Percentiles rank a stretch among this genome's conserved stretches.
Evolutionary conservation across 2,113 vertebrate genomes (phyloP).

Genomic region (Scatophagus argus): DNA sequence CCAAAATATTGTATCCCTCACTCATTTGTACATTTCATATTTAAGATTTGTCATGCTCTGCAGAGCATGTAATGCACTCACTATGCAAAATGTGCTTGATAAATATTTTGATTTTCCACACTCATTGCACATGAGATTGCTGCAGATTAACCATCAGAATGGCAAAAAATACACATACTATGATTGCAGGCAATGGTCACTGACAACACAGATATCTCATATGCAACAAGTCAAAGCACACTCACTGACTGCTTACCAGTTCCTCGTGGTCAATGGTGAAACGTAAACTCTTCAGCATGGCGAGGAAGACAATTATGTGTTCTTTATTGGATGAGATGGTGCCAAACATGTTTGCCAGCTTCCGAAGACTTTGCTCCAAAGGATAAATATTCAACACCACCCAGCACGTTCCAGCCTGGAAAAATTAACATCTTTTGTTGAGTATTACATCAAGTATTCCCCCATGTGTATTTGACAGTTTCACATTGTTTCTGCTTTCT

Average conservation of each 20-base stretch:
- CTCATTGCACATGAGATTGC: neutral
- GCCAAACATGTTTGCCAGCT: conserved; percentile 74
- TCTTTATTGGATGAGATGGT: conserved; percentile 77
- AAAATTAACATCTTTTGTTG: neutral
- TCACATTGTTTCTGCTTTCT: neutral
- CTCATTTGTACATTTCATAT: neutral
- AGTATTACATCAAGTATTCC: neutral
- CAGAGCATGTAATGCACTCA: neutral
- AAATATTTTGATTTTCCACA: neutral
- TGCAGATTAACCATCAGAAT: too few species aligned
- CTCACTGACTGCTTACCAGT: conserved; percentile 57
- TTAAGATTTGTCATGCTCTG: neutral
- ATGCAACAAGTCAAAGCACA: neutral
- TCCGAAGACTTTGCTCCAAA: conserved; percentile 78
- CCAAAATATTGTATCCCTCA: neutral
- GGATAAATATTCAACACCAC: conserved; percentile 81
- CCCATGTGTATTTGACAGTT: neutral
- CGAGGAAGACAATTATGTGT: conserved; percentile 71
- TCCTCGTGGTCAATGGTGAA: conserved; percentile 78
- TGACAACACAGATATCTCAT: neutral
- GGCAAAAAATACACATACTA: too few species aligned
- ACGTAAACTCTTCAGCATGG: conserved; percentile 79
- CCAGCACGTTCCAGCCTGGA: conserved; percentile 78
- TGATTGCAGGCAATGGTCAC: too few species aligned
- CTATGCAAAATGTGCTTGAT: neutral